Evolutionary conservation across 2,888 invertebrate species (phyloP).

Genomic region (Drosophila yooni): DNA sequence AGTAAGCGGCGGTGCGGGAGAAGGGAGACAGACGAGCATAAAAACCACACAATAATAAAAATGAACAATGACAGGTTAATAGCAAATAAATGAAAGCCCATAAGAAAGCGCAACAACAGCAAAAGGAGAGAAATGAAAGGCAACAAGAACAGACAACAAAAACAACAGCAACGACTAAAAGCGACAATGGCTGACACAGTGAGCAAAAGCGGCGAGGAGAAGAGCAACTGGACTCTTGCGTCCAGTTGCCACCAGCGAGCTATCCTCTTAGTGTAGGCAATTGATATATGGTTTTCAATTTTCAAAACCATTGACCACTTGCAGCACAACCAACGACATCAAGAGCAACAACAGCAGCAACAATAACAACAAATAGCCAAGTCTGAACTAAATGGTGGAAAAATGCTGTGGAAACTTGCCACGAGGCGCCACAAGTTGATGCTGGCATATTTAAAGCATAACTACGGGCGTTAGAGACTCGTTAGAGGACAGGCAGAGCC

Average conservation of each 20-base stretch:
- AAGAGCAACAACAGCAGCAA: slow-evolving; percentile 15
- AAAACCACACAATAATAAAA: slow-evolving; percentile 78
- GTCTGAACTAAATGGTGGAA: slow-evolving; percentile 27
- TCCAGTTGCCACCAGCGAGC: slow-evolving; percentile 33
- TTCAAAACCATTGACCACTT: slow-evolving; percentile 73
- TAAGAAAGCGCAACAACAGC: slow-evolving; percentile 63
- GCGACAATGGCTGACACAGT: slow-evolving; percentile 42
- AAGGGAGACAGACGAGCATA: slow-evolving; percentile 58
- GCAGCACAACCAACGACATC: slow-evolving; percentile 30
- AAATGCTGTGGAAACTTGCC: slow-evolving; percentile 33
- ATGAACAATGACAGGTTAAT: slow-evolving; percentile 85
- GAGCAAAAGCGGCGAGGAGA: neutral
- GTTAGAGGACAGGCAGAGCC: slow-evolving; percentile 6
- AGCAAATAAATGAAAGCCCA: slow-evolving; percentile 84
- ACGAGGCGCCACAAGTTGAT: slow-evolving; percentile 31
- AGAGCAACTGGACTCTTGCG: slow-evolving; percentile 7
- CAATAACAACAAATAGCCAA: slow-evolving; percentile 4
- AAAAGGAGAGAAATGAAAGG: slow-evolving; percentile 16
- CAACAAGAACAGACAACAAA: slow-evolving; percentile 29
- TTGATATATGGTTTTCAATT: slow-evolving; percentile 84
- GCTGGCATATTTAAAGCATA: slow-evolving; percentile 70
- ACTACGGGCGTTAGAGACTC: slow-evolving; percentile 38
- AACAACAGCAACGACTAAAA: slow-evolving; percentile 28
- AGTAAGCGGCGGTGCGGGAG: slow-evolving; percentile 30
- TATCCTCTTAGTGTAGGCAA: slow-evolving; percentile 75